These are phyloP conservation scores for Numenius arquata DNA, from an alignment of 2,113 vertebrate genomes.

Conservation along the genomic window DNA sequence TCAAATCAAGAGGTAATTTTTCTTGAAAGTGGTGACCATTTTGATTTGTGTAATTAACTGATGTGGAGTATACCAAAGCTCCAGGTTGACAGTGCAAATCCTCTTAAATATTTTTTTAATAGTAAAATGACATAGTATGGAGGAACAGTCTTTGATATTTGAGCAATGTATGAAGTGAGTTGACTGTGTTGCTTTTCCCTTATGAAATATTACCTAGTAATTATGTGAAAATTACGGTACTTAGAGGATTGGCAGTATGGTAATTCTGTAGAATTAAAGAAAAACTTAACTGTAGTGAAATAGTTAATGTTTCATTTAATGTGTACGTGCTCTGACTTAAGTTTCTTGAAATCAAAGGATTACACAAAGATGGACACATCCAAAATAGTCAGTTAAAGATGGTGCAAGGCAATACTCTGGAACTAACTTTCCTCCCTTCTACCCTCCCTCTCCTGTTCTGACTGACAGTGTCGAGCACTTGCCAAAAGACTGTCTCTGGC, in stretches of 20 bases:
- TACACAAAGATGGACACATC: neutral
- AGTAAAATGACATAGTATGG: neutral
- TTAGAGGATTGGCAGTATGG: neutral
- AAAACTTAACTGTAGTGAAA: no score
- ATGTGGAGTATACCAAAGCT: neutral
- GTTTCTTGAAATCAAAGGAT: neutral
- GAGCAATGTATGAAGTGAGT: neutral
- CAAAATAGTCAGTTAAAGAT: neutral
- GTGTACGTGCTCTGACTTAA: neutral
- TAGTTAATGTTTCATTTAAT: neutral
- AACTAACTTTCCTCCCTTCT: neutral
- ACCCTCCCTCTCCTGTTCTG: neutral
- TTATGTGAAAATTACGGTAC: accelerated
- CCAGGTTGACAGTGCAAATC: neutral
- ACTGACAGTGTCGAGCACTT: constrained; percentile 90
- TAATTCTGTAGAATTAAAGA: neutral
- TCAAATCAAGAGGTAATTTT: neutral
- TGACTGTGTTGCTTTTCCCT: neutral
- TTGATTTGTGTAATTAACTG: neutral
- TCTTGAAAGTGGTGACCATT: neutral
- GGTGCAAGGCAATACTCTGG: neutral
- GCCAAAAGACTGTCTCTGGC: constrained; percentile 89
- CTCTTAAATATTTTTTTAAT: neutral
- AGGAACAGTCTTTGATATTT: neutral
- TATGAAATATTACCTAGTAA: neutral